Percentiles rank a stretch among this genome's conserved stretches.
phyloP scores from a whole-genome alignment of 2,888 invertebrate species.

The Agrotis segetum region DNA sequence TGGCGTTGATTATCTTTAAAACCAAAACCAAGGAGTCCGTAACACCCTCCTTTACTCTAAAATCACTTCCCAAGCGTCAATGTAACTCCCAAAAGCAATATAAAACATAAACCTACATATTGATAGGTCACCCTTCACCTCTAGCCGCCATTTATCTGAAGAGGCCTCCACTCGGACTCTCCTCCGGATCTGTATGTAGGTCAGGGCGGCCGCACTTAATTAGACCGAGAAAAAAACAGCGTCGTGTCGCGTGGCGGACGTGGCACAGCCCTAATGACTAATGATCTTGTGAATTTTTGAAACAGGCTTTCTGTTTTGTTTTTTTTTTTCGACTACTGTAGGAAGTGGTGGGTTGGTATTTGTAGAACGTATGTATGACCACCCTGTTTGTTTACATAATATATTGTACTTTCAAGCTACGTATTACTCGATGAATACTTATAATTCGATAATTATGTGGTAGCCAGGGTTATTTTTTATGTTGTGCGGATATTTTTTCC shows the following conservation, averaged over 20 bases:
- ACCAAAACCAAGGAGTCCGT: no score
- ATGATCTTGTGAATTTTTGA: conserved; percentile 50
- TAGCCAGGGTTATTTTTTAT: no score
- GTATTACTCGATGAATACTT: no score
- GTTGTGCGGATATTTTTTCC: no score
- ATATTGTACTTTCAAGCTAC: no score
- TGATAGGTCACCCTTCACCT: conserved; percentile 35
- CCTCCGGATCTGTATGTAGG: conserved; percentile 66
- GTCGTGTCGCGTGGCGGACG: conserved; percentile 1
- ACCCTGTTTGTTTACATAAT: no score
- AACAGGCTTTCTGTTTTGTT: conserved; percentile 12
- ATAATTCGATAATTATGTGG: no score
- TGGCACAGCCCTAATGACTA: conserved; percentile 35
- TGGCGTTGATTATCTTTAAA: no score
- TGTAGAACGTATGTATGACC: no score
- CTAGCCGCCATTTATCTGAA: conserved; percentile 63
- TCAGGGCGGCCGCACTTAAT: conserved; percentile 70
- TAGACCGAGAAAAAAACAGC: conserved; percentile 60
- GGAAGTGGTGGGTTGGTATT: not conserved
- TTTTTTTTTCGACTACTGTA: not conserved
- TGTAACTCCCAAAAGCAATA: conserved; percentile 13
- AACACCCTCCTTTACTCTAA: no score
- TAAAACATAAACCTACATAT: conserved; percentile 23
- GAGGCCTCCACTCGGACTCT: conserved; percentile 32
- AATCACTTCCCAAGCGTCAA: not conserved